Evolutionary conservation across 2,888 invertebrate species (phyloP).

Genomic region (Tipula unca): DNA sequence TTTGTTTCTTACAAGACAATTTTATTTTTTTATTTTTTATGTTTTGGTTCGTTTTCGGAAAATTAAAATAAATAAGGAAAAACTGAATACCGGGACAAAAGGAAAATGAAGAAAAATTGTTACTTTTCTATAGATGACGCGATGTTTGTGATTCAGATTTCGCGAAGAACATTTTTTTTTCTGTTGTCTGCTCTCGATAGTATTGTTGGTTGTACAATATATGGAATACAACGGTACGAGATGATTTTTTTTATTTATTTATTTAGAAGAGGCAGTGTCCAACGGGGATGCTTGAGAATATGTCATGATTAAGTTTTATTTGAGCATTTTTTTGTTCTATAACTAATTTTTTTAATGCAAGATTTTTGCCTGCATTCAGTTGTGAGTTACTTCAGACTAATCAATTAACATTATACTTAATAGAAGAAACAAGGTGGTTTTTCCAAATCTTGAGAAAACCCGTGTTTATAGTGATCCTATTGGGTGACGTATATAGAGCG

Average conservation of each 20-base stretch:
- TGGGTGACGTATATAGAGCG: no score
- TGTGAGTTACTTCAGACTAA: no score
- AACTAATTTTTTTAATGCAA: no score
- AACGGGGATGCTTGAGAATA: not conserved
- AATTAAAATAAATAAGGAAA: conserved; percentile 14
- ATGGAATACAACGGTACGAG: not conserved
- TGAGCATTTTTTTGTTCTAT: no score
- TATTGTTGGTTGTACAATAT: not conserved
- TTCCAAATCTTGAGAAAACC: no score
- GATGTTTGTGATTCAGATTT: not conserved
- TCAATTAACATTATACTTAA: no score
- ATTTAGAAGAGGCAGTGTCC: not conserved
- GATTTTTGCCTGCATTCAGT: no score
- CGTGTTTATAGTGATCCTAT: no score
- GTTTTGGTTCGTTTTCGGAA: not conserved
- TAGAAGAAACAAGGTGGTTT: no score
- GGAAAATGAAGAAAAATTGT: not conserved
- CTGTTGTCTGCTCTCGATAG: not conserved
- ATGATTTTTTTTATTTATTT: not conserved
- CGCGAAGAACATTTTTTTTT: not conserved
- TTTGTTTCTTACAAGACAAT: conserved; percentile 3
- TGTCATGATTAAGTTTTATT: not conserved
- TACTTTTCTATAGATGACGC: not conserved
- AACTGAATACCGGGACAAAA: not conserved
- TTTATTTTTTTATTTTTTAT: not conserved